Evolutionary conservation across 2,797 vertebrate genomes (phyloP).

Genomic region (Syngnathus acus): DNA sequence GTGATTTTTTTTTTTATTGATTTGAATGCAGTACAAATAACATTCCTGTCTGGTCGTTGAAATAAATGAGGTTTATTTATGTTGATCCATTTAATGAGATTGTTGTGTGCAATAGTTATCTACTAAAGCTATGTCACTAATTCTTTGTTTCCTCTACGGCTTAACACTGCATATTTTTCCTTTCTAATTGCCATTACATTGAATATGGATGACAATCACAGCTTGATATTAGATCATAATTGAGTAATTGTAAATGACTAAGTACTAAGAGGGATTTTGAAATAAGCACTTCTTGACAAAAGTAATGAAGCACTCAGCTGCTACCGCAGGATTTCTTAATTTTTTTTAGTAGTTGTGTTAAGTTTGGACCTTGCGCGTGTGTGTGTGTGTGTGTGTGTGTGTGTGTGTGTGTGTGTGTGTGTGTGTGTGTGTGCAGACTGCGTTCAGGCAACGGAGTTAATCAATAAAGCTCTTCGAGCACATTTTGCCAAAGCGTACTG

Average conservation of each 20-base stretch:
- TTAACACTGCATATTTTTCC: neutral
- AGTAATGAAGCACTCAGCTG: slow-evolving; percentile 19
- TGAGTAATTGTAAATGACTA: neutral
- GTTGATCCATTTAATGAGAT: slow-evolving; percentile 18
- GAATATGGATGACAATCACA: slow-evolving; percentile 69
- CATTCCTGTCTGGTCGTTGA: neutral
- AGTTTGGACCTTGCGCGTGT: slow-evolving; percentile 16
- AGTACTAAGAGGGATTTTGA: neutral
- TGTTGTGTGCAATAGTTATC: slow-evolving; percentile 56
- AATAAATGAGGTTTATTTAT: slow-evolving; percentile 31
- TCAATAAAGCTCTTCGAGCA: slow-evolving; percentile 22
- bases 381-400: neutral
- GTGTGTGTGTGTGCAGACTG: neutral
- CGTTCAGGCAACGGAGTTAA: slow-evolving; percentile 43
- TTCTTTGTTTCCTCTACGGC: slow-evolving; percentile 14
- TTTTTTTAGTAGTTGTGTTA: slow-evolving; percentile 10
- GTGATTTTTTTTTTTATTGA: slow-evolving; percentile 9
- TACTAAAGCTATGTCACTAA: slow-evolving; percentile 11
- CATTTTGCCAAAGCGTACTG: slow-evolving; percentile 57
- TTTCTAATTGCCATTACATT: neutral
- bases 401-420: neutral
- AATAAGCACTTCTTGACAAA: slow-evolving; percentile 12
- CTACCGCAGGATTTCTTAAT: slow-evolving; percentile 11
- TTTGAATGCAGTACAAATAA: neutral
- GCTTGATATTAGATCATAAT: slow-evolving; percentile 17